Evolutionary conservation across 2,113 vertebrate species (phyloP).

Genomic region (Syngnathus floridae): DNA sequence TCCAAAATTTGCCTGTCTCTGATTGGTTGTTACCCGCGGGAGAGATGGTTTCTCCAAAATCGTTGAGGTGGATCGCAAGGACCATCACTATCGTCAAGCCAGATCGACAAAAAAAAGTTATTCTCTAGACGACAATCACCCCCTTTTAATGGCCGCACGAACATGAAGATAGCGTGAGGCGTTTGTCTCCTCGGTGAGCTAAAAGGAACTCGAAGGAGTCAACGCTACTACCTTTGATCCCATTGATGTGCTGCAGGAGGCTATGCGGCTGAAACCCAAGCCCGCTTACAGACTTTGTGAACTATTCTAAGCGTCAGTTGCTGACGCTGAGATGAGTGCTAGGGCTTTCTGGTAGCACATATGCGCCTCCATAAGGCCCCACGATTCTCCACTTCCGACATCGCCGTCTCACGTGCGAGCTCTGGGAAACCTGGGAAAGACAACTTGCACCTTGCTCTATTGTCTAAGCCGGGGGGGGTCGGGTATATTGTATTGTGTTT

Average conservation of each 20-base stretch:
- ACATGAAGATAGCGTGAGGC: slow-evolving; percentile 25
- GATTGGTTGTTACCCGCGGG: too few relatives aligned
- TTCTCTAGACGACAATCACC: background rate
- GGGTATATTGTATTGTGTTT: slow-evolving; percentile 12
- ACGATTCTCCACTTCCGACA: slow-evolving; percentile 33
- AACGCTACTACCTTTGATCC: slow-evolving; percentile 59
- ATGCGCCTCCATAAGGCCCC: slow-evolving; percentile 54
- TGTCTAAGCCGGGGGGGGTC: background rate
- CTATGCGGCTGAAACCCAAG: slow-evolving; percentile 73
- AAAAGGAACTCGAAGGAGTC: slow-evolving; percentile 30
- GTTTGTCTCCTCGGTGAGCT: slow-evolving; percentile 46
- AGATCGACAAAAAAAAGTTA: background rate
- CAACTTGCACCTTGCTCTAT: slow-evolving; percentile 14
- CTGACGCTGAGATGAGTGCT: slow-evolving; percentile 65
- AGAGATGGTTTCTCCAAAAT: too few relatives aligned
- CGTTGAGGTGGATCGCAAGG: too few relatives aligned
- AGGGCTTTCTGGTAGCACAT: slow-evolving; percentile 44
- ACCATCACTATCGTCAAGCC: background rate
- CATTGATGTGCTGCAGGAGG: slow-evolving; percentile 70
- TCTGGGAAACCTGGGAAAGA: slow-evolving; percentile 40
- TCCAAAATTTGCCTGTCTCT: too few relatives aligned
- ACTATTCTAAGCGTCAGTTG: slow-evolving; percentile 79
- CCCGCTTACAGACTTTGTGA: slow-evolving; percentile 72
- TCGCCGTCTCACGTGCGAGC: slow-evolving; percentile 36
- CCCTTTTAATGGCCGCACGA: slow-evolving; percentile 8